Evolutionary conservation across 2,888 invertebrate genomes (phyloP).

Genomic region (Diabrotica balteata): DNA sequence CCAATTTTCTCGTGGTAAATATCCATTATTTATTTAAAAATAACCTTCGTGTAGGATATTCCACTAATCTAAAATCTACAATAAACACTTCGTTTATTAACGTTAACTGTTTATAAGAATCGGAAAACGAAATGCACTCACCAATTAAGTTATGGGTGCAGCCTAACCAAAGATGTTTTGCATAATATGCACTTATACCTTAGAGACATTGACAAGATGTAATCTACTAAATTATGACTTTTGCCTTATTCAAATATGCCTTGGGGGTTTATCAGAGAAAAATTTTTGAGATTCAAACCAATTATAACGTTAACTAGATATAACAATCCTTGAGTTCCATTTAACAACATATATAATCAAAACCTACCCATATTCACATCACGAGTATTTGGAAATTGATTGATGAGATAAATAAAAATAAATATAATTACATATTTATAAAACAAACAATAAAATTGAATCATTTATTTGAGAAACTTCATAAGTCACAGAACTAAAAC

Average conservation of each 20-base stretch:
- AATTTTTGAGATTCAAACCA: slow-evolving; percentile 25
- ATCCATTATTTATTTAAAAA: not conserved
- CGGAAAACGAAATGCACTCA: slow-evolving; percentile 13
- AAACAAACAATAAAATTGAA: not conserved
- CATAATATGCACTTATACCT: slow-evolving; percentile 31
- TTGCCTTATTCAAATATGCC: slow-evolving; percentile 29
- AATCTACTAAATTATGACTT: slow-evolving; percentile 37
- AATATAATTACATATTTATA: not conserved
- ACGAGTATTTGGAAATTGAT: slow-evolving; percentile 12
- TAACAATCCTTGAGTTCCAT: slow-evolving; percentile 22
- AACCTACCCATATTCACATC: slow-evolving; percentile 11
- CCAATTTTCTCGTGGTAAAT: not conserved
- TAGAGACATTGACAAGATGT: slow-evolving; percentile 33
- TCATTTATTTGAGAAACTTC: no score
- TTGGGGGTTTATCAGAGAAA: slow-evolving; percentile 15
- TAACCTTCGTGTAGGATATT: not conserved
- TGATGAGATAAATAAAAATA: no score
- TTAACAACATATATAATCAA: slow-evolving; percentile 26
- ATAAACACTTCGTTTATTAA: slow-evolving; percentile 3
- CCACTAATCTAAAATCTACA: slow-evolving; percentile 8
- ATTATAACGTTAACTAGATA: slow-evolving; percentile 29
- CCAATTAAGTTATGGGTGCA: slow-evolving; percentile 33
- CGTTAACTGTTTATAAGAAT: slow-evolving; percentile 13
- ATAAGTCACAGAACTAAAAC: no score
- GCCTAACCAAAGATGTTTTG: slow-evolving; percentile 34